phyloP scores from a whole-genome alignment of 92 coral and sea anemone species.

The Diadumene lineata region DNA sequence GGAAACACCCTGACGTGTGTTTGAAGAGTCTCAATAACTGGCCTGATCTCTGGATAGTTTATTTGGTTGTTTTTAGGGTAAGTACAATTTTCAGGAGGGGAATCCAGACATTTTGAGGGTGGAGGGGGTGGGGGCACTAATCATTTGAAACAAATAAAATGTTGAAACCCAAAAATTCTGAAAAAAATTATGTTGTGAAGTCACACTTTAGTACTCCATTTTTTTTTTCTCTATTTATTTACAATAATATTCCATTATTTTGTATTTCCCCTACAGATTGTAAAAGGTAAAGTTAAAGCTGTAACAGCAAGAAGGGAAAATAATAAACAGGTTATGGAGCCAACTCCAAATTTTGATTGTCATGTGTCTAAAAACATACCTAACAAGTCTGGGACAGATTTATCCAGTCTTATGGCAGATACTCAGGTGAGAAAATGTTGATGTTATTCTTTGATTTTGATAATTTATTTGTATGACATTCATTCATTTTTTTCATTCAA shows the following conservation, averaged over 20 bases:
- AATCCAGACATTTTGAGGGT: no score
- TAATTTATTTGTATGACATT: no score
- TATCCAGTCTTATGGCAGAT: slow-evolving; percentile 38
- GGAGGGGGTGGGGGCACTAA: no score
- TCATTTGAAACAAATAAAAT: no score
- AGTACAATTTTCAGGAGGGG: background rate
- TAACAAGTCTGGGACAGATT: slow-evolving; percentile 38
- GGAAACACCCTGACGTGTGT: slow-evolving; percentile 75
- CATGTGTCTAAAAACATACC: slow-evolving; percentile 60
- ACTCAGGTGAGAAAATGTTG: slow-evolving; percentile 59
- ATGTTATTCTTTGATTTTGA: no score
- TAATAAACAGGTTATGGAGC: slow-evolving; percentile 45
- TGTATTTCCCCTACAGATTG: slow-evolving; percentile 36
- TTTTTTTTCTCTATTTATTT: no score
- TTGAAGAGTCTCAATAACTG: slow-evolving; percentile 32
- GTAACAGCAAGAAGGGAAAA: slow-evolving; percentile 44
- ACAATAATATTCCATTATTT: no score
- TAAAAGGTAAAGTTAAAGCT: slow-evolving; percentile 69
- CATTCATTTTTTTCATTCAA: no score
- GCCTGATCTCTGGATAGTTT: slow-evolving; percentile 49
- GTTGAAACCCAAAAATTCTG: no score
- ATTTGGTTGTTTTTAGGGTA: slow-evolving; percentile 67
- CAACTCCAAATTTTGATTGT: slow-evolving; percentile 75
- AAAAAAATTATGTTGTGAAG: no score
- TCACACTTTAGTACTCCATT: no score